phyloP scores from a whole-genome alignment of 2,797 vertebrate genomes.

The Pipistrellus nathusii region DNA sequence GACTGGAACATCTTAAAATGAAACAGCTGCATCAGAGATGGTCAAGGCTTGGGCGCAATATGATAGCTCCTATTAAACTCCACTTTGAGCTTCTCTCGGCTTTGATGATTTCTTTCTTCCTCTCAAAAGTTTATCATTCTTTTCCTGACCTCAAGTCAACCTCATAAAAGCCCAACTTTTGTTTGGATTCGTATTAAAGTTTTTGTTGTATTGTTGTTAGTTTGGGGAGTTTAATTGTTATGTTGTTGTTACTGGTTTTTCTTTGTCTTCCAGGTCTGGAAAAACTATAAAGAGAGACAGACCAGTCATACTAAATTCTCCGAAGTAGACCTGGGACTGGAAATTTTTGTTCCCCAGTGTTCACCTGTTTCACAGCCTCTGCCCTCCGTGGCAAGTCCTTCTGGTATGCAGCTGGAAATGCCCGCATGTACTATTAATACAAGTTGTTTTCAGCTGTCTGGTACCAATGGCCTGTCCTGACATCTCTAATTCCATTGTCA shows the following conservation, averaged over 20 bases:
- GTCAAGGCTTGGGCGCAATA: conserved; percentile 85
- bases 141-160: conserved; percentile 85
- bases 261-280: not conserved
- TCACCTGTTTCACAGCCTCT: not conserved
- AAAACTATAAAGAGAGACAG: not conserved
- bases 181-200: conserved; percentile 66
- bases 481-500: not conserved
- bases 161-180: conserved; percentile 82
- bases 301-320: not conserved
- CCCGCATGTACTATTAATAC: not conserved
- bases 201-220: conserved; percentile 21
- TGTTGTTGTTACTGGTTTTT: not conserved
- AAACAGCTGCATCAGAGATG: conserved; percentile 88
- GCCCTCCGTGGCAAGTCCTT: not conserved
- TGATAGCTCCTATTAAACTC: conserved; percentile 89
- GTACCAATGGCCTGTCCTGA: not conserved
- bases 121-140: conserved; percentile 87
- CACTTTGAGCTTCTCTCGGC: conserved; percentile 86
- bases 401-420: not conserved
- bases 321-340: not conserved
- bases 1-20: conserved; percentile 86
- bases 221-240: not conserved
- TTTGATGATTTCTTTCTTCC: conserved; percentile 88
- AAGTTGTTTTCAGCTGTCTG: not conserved
- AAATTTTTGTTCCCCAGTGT: not conserved